phyloP scores from a whole-genome alignment of 2,113 vertebrate species.

The Orcinus orca region DNA sequence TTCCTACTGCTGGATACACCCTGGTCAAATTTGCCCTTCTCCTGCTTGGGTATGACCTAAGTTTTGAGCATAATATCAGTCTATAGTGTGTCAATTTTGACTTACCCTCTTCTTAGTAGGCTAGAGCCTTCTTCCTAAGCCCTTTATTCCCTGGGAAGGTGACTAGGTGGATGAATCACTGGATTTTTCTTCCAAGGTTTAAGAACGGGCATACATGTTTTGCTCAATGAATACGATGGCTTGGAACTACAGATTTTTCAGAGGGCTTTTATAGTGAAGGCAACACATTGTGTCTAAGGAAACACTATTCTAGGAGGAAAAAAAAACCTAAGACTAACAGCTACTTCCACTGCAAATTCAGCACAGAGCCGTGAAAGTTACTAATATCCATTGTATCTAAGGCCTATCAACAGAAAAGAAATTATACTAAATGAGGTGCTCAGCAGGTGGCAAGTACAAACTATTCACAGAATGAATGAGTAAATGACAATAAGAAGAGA shows the following conservation, averaged over 20 bases:
- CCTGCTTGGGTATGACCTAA: background rate
- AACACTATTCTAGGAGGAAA: background rate
- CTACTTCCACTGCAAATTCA: background rate
- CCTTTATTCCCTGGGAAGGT: background rate
- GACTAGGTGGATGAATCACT: background rate
- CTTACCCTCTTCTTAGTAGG: background rate
- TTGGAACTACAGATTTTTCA: background rate
- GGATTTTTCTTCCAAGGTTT: background rate
- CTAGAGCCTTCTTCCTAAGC: background rate
- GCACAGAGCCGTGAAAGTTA: background rate
- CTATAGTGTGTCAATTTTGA: background rate
- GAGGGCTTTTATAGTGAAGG: background rate
- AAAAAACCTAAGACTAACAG: background rate
- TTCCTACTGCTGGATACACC: background rate
- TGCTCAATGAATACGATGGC: background rate
- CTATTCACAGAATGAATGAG: background rate
- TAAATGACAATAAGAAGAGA: background rate
- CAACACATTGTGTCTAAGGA: background rate
- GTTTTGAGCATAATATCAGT: background rate
- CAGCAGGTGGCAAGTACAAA: background rate
- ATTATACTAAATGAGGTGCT: background rate
- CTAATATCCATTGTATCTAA: background rate
- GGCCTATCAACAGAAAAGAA: background rate
- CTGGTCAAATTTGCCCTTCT: background rate
- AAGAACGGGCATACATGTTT: background rate